phyloP scores from a whole-genome alignment of 2,113 vertebrate species.

The Podarcis raffonei region DNA sequence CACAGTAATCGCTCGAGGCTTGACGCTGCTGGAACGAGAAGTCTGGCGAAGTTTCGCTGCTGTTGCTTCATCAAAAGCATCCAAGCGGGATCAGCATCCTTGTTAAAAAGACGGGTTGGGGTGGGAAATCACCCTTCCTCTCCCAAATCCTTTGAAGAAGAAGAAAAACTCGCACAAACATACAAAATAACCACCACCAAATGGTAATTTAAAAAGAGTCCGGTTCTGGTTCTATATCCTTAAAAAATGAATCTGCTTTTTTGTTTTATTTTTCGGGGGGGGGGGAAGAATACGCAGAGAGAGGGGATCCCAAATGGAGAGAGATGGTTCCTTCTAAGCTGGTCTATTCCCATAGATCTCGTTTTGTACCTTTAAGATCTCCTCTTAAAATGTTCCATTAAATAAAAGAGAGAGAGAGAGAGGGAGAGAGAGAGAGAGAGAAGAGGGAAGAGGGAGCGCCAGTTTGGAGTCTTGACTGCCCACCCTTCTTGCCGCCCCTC shows the following conservation, averaged over 20 bases:
- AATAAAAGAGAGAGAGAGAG: neutral
- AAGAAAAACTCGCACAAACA: neutral
- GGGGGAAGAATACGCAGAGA: neutral
- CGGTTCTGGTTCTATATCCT: no score
- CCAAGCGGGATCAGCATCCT: constrained; percentile 25
- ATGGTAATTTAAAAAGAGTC: neutral
- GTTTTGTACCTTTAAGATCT: neutral
- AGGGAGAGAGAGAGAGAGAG: neutral
- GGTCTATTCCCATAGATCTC: neutral
- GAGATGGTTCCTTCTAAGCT: neutral
- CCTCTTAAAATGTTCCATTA: constrained; percentile 2
- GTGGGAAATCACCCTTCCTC: constrained; percentile 38
- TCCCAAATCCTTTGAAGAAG: constrained; percentile 22
- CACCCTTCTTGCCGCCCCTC: constrained; percentile 62
- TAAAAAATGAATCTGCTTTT: no score
- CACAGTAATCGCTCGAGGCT: constrained; percentile 66
- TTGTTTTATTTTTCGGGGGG: no score
- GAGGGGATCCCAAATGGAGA: neutral
- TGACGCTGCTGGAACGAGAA: neutral
- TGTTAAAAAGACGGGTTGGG: neutral
- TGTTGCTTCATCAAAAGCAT: constrained; percentile 59
- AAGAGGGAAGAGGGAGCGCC: neutral
- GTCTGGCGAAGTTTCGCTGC: constrained; percentile 28
- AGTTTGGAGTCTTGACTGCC: constrained; percentile 1
- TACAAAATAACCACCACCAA: neutral